These are phyloP conservation scores for Phenganax subtilis DNA, from an alignment of 92 coral and sea anemone species.

Conservation along the genomic window DNA sequence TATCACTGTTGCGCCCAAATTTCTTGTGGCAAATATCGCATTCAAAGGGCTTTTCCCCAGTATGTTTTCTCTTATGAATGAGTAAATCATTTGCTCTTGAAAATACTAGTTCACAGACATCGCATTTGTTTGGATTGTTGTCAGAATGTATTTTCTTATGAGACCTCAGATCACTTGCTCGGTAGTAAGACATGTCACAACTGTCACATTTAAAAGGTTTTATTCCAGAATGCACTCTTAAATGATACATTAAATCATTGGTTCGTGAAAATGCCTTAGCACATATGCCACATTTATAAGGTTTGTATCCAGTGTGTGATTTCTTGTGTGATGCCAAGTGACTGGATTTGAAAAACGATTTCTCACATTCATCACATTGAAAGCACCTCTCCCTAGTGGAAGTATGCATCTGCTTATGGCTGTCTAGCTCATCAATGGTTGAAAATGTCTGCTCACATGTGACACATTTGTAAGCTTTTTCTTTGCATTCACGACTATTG, in stretches of 20 bases:
- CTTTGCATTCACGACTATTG: not conserved
- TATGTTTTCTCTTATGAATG: conserved; percentile 11
- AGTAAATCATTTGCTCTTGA: conserved; percentile 11
- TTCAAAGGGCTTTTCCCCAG: conserved; percentile 23
- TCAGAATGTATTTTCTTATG: conserved; percentile 17
- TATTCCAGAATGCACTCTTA: conserved; percentile 13
- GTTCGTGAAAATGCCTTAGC: conserved; percentile 10
- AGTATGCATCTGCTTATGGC: conserved; percentile 12
- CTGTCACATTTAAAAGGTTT: conserved; percentile 21
- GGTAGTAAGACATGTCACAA: not conserved
- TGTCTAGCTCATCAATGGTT: not conserved
- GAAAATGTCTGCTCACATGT: conserved; percentile 1
- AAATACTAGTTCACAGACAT: not conserved
- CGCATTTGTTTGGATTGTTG: conserved; percentile 16
- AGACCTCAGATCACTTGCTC: conserved; percentile 14
- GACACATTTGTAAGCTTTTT: not conserved
- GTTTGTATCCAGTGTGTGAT: not conserved
- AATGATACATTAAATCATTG: conserved; percentile 20
- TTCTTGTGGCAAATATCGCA: not conserved
- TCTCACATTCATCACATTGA: conserved; percentile 1
- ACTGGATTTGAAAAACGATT: conserved; percentile 9
- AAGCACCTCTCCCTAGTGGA: conserved; percentile 7
- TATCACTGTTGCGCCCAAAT: conserved; percentile 4
- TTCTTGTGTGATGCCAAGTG: conserved; percentile 4
- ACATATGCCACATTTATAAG: conserved; percentile 19